Evolutionary conservation across 2,888 invertebrate genomes (phyloP).

Genomic region (Gymnoscelis rufifasciata): DNA sequence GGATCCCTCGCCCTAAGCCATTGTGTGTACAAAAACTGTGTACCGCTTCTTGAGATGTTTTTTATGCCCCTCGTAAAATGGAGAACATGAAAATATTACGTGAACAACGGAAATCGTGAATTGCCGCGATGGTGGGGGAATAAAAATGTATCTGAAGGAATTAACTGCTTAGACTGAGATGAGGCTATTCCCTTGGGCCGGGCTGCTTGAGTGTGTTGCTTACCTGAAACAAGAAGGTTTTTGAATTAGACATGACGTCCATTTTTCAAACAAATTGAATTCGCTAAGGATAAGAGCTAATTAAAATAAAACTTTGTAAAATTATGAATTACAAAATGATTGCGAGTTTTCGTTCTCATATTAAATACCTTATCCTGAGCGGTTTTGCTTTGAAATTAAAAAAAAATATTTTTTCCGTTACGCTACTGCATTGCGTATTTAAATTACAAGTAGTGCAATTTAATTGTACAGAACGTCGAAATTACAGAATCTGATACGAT

Average conservation of each 20-base stretch:
- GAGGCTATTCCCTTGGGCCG: slow-evolving; percentile 20
- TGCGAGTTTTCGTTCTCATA: no score
- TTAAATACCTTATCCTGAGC: no score
- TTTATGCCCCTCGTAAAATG: slow-evolving; percentile 63
- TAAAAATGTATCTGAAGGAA: slow-evolving; percentile 42
- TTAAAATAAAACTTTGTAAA: no score
- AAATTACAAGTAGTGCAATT: no score
- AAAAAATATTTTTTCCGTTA: no score
- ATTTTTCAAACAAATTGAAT: slow-evolving; percentile 7
- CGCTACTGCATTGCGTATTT: no score
- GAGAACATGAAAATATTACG: slow-evolving; percentile 51
- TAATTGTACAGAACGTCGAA: no score
- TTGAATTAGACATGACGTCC: slow-evolving; percentile 17
- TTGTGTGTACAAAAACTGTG: slow-evolving; percentile 29
- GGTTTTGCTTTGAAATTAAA: no score
- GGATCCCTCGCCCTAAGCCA: slow-evolving; percentile 32
- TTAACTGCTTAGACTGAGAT: slow-evolving; percentile 21
- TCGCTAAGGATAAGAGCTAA: no score
- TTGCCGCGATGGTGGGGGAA: slow-evolving; percentile 50
- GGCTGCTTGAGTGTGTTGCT: slow-evolving; percentile 21
- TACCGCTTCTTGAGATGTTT: slow-evolving; percentile 49
- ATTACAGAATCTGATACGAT: no score
- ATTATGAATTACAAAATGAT: no score
- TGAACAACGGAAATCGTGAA: slow-evolving; percentile 49
- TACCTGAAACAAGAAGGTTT: slow-evolving; percentile 34